Evolutionary conservation across 2,888 invertebrate genomes (phyloP), one percentile per base, ranked within the genome.

Genomic region (Cristatella mucedo): DNA sequence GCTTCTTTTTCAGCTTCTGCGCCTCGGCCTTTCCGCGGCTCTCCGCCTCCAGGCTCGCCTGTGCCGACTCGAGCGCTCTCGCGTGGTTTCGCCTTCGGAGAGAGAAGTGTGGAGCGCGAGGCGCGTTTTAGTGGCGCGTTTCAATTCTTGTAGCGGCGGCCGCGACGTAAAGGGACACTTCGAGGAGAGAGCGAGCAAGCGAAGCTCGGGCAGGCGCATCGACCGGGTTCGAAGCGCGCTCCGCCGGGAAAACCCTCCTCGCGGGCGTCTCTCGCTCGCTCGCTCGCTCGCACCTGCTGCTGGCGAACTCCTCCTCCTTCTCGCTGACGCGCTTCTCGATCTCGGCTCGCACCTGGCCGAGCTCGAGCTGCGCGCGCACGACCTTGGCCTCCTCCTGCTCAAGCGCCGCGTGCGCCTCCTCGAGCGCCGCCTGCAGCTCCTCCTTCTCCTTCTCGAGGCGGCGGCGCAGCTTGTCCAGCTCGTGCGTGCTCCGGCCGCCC

Each of bases 261-360:
- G n/a, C n/a, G n/a, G n/a, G n/a, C n/a, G n/a, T n/a, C n/a, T n/a
- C n/a, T n/a, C n/a, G n/a, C n/a, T n/a, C n/a, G n/a, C n/a, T n/a
- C n/a, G n/a, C n/a, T n/a, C n/a, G n/a, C n/a, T n/a, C n/a, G n/a
- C n/a, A 70, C 71, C 95, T 70, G 40, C 95, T 97, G 73, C 93
- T 95, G 69, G 97, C 95, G 76, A 97, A 99, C 73, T 97, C 97
- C 64, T 97, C 97, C 66, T 97, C 97, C 75, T 97, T 97, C 77
- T 97, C 97, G 68, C 91, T 91, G 71, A 99, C 86, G 66, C 97
- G 82, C 64, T 93, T 82, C 74, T 97, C 97, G 70, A 97, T 95
- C 73, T 97, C 95, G 72, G 91, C 87, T 68, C 95, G 82, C 62
- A 97, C 91, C 72, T 93, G 91, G 59, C 86, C 87, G 68, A 95